Conservation (phyloP, 2,888 invertebrate species). For the Clunio marinus region DNA sequence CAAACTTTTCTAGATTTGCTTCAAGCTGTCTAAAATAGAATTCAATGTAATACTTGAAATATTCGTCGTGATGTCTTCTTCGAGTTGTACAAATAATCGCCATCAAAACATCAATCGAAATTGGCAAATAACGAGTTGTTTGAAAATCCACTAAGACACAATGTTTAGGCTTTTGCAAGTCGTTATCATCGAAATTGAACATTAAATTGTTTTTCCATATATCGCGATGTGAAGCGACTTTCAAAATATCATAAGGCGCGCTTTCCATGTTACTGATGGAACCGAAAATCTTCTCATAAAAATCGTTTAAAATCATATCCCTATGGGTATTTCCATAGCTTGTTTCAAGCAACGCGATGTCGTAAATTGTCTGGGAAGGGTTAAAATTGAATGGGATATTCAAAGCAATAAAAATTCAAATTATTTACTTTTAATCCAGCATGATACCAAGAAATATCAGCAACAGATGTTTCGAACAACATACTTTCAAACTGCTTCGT, state of each 20-base stretch:
- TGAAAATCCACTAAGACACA: constrained; percentile 31
- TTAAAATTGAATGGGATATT: not conserved
- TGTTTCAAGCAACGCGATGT: not conserved
- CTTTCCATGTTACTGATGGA: constrained; percentile 21
- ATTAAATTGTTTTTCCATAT: constrained; percentile 38
- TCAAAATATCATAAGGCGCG: not conserved
- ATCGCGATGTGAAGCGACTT: constrained; percentile 27
- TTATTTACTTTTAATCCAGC: constrained; percentile 20
- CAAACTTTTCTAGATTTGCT: not conserved
- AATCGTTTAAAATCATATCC: not conserved
- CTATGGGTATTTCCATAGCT: not conserved
- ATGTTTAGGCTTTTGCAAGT: not conserved
- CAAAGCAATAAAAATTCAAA: not conserved
- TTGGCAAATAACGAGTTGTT: constrained; percentile 18
- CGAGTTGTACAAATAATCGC: not conserved
- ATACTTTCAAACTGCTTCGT: not conserved
- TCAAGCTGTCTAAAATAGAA: not conserved
- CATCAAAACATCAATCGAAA: constrained; percentile 21
- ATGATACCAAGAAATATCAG: constrained; percentile 18
- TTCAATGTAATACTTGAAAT: not conserved
- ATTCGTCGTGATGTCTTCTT: not conserved
- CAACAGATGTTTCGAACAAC: constrained; percentile 33
- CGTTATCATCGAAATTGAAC: constrained; percentile 16
- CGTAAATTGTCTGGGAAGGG: not conserved
- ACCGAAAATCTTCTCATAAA: constrained; percentile 10